These are phyloP conservation scores for Mus pahari DNA, from an alignment of 2,113 vertebrate species.

Conservation along the genomic window DNA sequence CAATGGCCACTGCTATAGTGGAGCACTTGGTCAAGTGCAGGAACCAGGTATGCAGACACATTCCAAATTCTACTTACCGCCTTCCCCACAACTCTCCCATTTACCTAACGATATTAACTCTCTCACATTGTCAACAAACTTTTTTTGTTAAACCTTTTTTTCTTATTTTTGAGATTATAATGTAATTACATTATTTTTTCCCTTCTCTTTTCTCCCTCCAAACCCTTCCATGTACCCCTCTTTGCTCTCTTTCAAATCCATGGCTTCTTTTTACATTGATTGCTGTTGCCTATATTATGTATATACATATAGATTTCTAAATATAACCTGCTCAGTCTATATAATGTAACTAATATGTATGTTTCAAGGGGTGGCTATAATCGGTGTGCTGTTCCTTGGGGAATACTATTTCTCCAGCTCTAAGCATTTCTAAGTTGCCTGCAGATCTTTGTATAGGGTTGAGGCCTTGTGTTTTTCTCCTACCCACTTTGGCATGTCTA, in stretches of 20 bases:
- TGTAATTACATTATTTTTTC: not conserved
- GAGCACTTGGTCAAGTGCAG: not conserved
- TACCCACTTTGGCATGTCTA: not conserved
- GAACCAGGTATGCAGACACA: not conserved
- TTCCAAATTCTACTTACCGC: not conserved
- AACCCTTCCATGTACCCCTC: not conserved
- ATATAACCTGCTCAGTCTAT: not conserved
- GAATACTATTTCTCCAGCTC: not conserved
- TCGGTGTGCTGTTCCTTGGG: not conserved
- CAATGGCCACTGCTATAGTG: not conserved
- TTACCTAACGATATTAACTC: not conserved
- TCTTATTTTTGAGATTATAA: not conserved
- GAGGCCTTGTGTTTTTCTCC: not conserved
- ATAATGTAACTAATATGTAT: not conserved
- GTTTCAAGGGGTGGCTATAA: not conserved
- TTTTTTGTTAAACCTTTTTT: not conserved
- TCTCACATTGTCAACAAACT: conserved; percentile 7
- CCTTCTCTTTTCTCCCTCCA: not conserved
- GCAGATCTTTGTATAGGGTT: not conserved
- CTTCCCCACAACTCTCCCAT: not conserved
- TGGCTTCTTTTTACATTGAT: not conserved
- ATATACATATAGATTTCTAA: not conserved
- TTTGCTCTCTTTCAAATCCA: not conserved
- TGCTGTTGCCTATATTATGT: not conserved
- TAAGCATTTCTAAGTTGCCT: not conserved